Conservation (phyloP, 1,140 invertebrate genomes). For the Drosophila sucinea region DNA sequence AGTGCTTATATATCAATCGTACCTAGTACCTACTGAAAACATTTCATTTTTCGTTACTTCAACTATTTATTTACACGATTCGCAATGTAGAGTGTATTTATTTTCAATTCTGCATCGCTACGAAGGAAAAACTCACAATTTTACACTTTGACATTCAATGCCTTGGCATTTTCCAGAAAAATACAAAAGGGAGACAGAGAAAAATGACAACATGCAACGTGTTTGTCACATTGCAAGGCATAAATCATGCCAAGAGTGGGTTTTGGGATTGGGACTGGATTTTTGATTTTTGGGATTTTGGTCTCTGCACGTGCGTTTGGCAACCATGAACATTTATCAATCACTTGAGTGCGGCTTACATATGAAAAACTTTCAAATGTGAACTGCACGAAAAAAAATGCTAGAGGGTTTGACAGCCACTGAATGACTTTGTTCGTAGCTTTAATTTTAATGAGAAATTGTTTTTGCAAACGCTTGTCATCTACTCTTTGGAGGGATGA, state of each 20-base stretch:
- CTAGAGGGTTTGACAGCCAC: slow-evolving; percentile 30
- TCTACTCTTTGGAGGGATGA: no score
- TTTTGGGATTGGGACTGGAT: slow-evolving; percentile 25
- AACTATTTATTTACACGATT: slow-evolving; percentile 10
- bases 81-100: not conserved
- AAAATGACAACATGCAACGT: slow-evolving; percentile 37
- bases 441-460: slow-evolving; percentile 23
- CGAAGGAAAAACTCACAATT: no score
- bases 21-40: slow-evolving; percentile 17
- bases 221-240: slow-evolving; percentile 51
- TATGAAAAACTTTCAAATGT: slow-evolving; percentile 62
- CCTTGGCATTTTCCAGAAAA: slow-evolving; percentile 3
- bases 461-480: not conserved
- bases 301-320: slow-evolving; percentile 62
- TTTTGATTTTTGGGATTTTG: slow-evolving; percentile 6
- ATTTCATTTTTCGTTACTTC: slow-evolving; percentile 1
- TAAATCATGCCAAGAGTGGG: slow-evolving; percentile 61
- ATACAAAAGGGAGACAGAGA: not conserved
- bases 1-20: slow-evolving; percentile 9
- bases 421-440: slow-evolving; percentile 19
- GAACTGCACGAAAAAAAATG: slow-evolving; percentile 49
- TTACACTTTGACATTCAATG: slow-evolving; percentile 2
- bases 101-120: not conserved
- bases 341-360: slow-evolving; percentile 41
- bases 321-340: slow-evolving; percentile 47